Evolutionary conservation across 2,113 vertebrate species (phyloP), one percentile per base, ranked within the genome.

Genomic region (Megalops atlanticus): DNA sequence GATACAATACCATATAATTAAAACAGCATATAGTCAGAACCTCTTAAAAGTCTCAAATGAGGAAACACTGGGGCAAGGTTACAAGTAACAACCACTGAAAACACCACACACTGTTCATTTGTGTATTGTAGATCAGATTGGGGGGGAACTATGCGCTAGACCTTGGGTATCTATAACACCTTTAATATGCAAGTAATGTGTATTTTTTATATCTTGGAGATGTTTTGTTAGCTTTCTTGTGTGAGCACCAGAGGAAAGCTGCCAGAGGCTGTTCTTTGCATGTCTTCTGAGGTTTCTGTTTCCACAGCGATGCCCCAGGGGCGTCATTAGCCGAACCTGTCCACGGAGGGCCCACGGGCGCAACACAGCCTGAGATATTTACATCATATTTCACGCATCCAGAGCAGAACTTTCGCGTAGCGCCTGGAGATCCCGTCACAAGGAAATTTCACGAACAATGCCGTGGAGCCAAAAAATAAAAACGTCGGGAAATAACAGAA

Each of bases 241-340:
- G 3, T 35, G 41, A 58, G 5, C 38, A 72, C 72, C 69, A 73
- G 40, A 81, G 75, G 83, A 69, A 27, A 36, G 41, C 58, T 78
- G 74, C 73, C 82, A 80, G 45, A 73, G 43, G n/a, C 64, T 79
- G 35, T 47, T 31, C 68, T 36, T 33, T 43, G 31, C 18, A 27
- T 8, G 52, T 82, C 82, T 76, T 91, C 64, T 78, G 41, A 79
- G 87, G 87, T 78, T 80, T 85, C 40, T 4, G 85, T 93, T 81
- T 92, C 93, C 89, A 83, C 89, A 89, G 90, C 82, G 86, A 90
- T 76, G 79, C 70, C 86, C 91, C 89, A 80, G 40, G 74, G 90
- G 93, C 76, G 84, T 91, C 89, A 80, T 92, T 94, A 93, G 88
- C 79, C 83, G 74, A 76, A 84, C 85, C 83, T 88, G 87, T 82